Percentiles rank a stretch among this genome's conserved stretches.
Conservation (phyloP, 2,888 invertebrate genomes). For the Cerceris ruficornis region DNA sequence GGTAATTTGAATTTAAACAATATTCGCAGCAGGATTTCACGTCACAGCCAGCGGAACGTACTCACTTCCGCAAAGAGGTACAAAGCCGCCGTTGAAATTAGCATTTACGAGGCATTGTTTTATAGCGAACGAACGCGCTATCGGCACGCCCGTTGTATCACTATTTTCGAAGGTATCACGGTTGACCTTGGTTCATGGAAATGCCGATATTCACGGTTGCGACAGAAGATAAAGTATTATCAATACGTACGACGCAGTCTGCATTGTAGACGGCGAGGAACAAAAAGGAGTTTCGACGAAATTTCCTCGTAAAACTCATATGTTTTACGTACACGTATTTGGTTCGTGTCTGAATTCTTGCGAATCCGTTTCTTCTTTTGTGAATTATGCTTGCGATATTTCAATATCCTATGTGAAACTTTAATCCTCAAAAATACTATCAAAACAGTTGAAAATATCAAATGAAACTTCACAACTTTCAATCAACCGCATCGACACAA, state of each 20-base stretch:
- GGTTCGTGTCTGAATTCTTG: background rate
- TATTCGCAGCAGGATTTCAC: background rate
- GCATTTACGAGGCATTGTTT: conserved; percentile 3
- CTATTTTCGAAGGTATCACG: background rate
- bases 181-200: background rate
- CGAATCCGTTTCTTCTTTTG: background rate
- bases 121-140: background rate
- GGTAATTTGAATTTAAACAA: too few relatives aligned
- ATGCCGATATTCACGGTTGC: conserved; percentile 3
- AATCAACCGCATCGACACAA: too few relatives aligned
- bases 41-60: background rate
- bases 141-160: background rate
- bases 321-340: too few relatives aligned
- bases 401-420: too few relatives aligned
- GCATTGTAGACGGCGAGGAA: background rate
- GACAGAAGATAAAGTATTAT: conserved; percentile 7
- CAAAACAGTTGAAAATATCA: too few relatives aligned
- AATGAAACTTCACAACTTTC: too few relatives aligned
- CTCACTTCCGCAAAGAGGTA: too few relatives aligned
- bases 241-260: background rate
- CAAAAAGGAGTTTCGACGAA: background rate
- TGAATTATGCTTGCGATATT: too few relatives aligned
- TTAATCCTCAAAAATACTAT: too few relatives aligned
- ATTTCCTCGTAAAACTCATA: background rate
- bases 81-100: background rate